Percentiles rank a stretch among this genome's conserved stretches.
phyloP scores from a whole-genome alignment of 2,113 vertebrate species.

The Phylloscopus whistleri region DNA sequence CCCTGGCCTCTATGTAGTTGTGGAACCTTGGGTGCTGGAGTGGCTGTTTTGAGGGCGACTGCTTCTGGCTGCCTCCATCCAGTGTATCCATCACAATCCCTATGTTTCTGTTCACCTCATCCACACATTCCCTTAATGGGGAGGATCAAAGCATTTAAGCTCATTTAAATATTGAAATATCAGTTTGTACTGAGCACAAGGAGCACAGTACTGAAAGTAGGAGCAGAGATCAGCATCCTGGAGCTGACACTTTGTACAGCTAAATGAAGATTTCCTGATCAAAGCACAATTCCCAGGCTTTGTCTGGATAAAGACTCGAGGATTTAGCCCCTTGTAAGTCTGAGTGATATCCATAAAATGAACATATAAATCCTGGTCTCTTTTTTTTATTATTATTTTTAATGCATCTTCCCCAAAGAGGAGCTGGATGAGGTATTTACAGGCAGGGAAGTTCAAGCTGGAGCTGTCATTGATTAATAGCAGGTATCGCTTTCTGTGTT shows the following conservation, averaged over 20 bases:
- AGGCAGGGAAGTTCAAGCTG: constrained; percentile 4
- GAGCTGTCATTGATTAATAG: constrained; percentile 37
- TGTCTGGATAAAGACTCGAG: not conserved
- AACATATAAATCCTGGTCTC: not conserved
- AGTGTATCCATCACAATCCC: not conserved
- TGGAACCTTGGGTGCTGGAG: not conserved
- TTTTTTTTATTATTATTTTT: not conserved
- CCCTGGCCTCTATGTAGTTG: not conserved
- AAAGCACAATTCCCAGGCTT: not conserved
- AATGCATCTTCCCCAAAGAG: not conserved
- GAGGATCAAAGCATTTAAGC: not conserved
- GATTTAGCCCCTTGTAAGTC: not conserved
- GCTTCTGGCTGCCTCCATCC: not conserved
- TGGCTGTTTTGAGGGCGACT: not conserved
- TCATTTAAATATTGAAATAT: not conserved
- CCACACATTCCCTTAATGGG: not conserved
- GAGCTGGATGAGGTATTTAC: constrained; percentile 22
- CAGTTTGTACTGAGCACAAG: not conserved
- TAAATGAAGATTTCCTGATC: not conserved
- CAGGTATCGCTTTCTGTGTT: not conserved
- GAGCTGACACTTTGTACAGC: not conserved
- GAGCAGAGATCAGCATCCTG: not conserved
- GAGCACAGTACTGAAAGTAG: not conserved
- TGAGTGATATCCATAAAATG: not conserved
- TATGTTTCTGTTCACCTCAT: not conserved